Evolutionary conservation across 2,113 vertebrate genomes (phyloP).

Genomic region (Mus musculus): DNA sequence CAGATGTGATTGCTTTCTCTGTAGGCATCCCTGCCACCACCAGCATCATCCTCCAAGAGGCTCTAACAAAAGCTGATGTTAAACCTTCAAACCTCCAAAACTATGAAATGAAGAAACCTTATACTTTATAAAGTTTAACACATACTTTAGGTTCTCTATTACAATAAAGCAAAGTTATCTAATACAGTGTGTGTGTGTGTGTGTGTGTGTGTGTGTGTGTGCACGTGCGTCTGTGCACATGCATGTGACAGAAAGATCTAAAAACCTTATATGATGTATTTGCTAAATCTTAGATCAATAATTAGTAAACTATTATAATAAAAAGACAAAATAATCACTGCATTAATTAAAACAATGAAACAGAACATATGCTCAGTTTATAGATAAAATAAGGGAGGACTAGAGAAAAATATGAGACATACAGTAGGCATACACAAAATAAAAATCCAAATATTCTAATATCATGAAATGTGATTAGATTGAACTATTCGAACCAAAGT

Average conservation of each 20-base stretch:
- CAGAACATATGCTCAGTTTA: neutral
- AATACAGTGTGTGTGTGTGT: neutral
- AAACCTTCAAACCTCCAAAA: neutral
- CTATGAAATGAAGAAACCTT: neutral
- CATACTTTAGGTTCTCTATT: neutral
- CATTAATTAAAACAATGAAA: neutral
- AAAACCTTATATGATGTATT: neutral
- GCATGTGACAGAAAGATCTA: neutral
- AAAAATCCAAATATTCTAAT: neutral
- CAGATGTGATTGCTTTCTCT: neutral
- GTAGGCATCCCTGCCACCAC: neutral
- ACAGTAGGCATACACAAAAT: neutral
- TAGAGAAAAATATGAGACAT: neutral
- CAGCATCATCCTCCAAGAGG: neutral
- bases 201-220: neutral
- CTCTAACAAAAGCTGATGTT: neutral
- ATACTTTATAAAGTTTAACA: neutral
- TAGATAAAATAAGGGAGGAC: neutral
- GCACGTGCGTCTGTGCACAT: neutral
- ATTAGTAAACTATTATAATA: neutral
- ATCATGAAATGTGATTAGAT: neutral
- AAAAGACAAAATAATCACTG: neutral
- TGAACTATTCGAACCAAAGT: neutral
- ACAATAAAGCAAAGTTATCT: neutral
- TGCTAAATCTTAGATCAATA: neutral